Evolutionary conservation across 1,140 invertebrate species (phyloP), one percentile per base, ranked within the genome.

Genomic region (Lepidurus packardi): DNA sequence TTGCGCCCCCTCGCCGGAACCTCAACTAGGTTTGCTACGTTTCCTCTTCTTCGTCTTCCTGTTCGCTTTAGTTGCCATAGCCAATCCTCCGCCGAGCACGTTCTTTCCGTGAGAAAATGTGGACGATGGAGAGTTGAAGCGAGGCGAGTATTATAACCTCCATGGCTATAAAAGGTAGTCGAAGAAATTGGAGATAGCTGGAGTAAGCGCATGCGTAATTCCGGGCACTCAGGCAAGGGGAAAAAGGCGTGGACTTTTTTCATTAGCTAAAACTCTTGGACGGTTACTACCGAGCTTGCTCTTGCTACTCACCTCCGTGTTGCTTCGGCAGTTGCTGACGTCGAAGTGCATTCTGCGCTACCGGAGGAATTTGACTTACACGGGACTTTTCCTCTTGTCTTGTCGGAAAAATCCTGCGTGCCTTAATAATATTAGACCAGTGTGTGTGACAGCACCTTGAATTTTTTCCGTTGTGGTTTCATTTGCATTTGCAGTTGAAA

Each of bases 241-340:
- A 65, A 65, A 65, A 65, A 65, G 53, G 53, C 53, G 53, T 65
- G 53, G 53, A 65, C 53, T 65, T 65, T 34, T 65, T 65, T 65
- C 53, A 65, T 65, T 65, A 65, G 53, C 53, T 65, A 65, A 65
- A 65, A 65, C 53, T 65, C 53, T n/a, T 65, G 53, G 53, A 65
- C 21, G 53, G 53, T 65, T 65, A 65, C 53, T 65, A 65, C 9
- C 53, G 53, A 65, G 53, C 53, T 65, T 65, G 53, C 53, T 65
- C 16, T 65, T 65, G 53, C 53, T 65, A 65, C 53, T 65, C 53
- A 65, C 53, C 53, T 65, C 53, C 53, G 53, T 65, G 53, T 65
- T 65, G 53, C 53, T 65, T 65, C 53, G 53, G 53, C 53, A n/a
- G 53, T 65, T 65, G 53, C 53, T 65, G 53, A 65, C 53, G 53